Base-by-base conservation (phyloP, 2,113 vertebrate species). In the Haemorhous mexicanus region DNA sequence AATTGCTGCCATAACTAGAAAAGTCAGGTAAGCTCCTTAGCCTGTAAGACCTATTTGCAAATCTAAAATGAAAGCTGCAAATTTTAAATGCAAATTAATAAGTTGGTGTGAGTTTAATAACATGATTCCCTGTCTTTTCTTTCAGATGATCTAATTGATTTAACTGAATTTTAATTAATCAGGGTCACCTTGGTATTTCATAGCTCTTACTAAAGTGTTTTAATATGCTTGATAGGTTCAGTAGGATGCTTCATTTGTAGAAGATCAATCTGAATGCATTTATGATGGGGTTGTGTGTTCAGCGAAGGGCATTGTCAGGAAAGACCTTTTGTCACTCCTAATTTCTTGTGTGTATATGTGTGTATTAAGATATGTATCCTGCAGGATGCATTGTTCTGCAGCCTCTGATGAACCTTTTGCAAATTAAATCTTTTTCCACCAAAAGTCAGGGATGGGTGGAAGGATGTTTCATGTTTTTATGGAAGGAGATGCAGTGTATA, bases 91-190 rank as follows among this genome's bases (percentile, higher is more conserved):
- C 46, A 53, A 85, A 63, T 84, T 43, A 72, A 52, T 37, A 55
- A 88, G 53, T 39, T 33, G 22, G 27, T 59, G 7, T 49, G 47
- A 67, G 24, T 39, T 70, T 62, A 39, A 26, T 88, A 39, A 62
- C 16, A 22, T 0, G 0, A 14, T 53, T 15, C 8, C 3, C 16
- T 69, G 1, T 78, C 64, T 85, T 61, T 44, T 74, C 37, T 78
- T 95, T 62, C n/a, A 58, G 32, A 49, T 47, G 3, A 35, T 82
- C 52, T 75, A 37, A 70, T 59, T 75, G 66, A 64, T 90, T 50
- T 82, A 55, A 70, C 39, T 47, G n/a, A 62, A 67, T 75, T 90
- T 74, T 85, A 46, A 50, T 73, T 52, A 26, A 33, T 62, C 2
- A 15, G 13, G 6, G 14, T 12, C 4, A 3, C 82, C 26, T 59